Evolutionary conservation across 2,797 vertebrate species (phyloP).

Genomic region (Halcyon smyrnensis): DNA sequence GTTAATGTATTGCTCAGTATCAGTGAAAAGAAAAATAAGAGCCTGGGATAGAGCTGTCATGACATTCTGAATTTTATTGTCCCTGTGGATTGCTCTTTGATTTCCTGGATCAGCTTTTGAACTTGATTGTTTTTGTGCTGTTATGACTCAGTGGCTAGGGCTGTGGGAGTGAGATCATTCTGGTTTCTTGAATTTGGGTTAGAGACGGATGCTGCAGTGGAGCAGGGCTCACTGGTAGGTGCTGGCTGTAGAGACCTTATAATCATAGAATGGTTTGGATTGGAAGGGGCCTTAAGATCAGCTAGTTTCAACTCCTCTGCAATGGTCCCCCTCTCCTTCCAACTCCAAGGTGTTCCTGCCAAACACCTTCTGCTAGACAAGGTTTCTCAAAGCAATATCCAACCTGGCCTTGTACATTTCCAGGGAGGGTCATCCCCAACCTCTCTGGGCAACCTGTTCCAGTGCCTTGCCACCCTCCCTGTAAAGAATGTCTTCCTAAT

Average conservation of each 20-base stretch:
- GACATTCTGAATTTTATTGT: neutral
- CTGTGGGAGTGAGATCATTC: neutral
- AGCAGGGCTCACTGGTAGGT: neutral
- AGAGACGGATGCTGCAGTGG: neutral
- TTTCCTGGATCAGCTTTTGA: neutral
- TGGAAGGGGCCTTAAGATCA: neutral
- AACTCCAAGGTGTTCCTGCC: too few species aligned
- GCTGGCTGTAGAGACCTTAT: neutral
- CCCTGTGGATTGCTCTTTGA: neutral
- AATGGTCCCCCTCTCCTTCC: neutral
- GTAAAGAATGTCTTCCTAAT: neutral
- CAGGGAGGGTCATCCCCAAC: neutral
- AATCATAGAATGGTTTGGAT: neutral
- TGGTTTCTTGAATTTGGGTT: neutral
- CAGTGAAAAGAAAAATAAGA: neutral
- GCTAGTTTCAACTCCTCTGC: neutral
- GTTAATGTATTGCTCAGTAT: neutral
- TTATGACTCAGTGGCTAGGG: neutral
- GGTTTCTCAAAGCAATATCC: neutral
- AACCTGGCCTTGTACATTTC: neutral
- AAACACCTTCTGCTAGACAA: neutral
- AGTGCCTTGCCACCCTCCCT: neutral
- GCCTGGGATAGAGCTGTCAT: neutral
- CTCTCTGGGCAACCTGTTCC: neutral
- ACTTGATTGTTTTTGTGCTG: neutral